Evolutionary conservation across 2,888 invertebrate species (phyloP), one percentile per base, ranked within the genome.

Genomic region (Drosophila peninsularis): DNA sequence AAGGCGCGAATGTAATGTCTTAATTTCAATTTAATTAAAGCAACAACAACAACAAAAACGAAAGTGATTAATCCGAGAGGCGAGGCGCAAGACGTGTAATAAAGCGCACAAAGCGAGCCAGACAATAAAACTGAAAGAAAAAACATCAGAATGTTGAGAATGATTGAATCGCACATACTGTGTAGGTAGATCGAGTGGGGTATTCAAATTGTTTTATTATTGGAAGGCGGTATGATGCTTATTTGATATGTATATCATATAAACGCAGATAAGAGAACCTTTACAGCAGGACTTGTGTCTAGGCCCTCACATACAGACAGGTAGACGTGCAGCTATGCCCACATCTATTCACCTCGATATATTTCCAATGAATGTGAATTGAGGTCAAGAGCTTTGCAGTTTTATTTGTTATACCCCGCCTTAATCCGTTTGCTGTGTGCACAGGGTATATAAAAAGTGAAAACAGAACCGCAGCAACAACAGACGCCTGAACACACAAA

Each of bases 1-100:
- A 53, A 45, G 54, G 17, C 14, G 30, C 21, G 52, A 68, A 39
- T 58, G 42, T 36, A 55, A 65, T 68, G 19, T 63, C 61, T 81
- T 66, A 71, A 79, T 77, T 85, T 80, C 60, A 63, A 80, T 80
- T 82, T 68, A 77, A 77, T 85, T 82, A 77, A 71, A 79, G 71
- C 44, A 82, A 5, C 45, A 17, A 10, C n/a, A 45, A 17, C 5
- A 19, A 62, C 13, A 19, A 32, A 36, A 45, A 54, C 7, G 24
- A 49, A 60, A 64, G 49, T 49, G 32, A 14, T 27, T 32, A n/a
- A 42, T 52, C 21, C 45, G 9, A 11, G 13, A 2, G 34, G 17
- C n/a, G n/a, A 14, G 6, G 10, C 19, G 11, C 11, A n/a, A 9
- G 11, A 14, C 21, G 42, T 17, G 19, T 30, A 49, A 41, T 41